Evolutionary conservation across 1,140 invertebrate genomes (phyloP), one percentile per base, ranked within the genome.

Genomic region (Hirudo medicinalis): DNA sequence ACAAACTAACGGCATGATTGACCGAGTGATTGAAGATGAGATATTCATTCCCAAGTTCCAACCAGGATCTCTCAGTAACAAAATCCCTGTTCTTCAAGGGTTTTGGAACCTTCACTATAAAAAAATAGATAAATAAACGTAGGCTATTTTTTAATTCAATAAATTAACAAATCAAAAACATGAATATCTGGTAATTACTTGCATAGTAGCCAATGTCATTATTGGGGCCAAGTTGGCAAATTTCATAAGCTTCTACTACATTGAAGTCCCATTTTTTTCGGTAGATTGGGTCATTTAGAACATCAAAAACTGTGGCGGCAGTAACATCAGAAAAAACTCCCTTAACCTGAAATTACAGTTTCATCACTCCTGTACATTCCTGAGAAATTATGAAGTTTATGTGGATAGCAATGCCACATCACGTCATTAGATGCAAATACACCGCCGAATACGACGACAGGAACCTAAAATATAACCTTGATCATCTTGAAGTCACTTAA

Each of bases 161-260:
- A 9, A 49, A 49, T 17, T 49, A 49, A 49, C 9, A 49, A 49
- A 6, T 40, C 4, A 49, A 15, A 49, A 49, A 15, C 9, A 13
- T 17, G 15, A 5, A 49, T 49, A 13, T 49, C 13, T 49, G 43
- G 54, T 11, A 87, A 88, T 87, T 80, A 92, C 91, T 87, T 74
- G 91, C 88, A 83, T 94, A 94, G 82, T 94, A 94, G 68, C 91
- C 91, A 74, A 94, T 87, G 81, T 94, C 91, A 79, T 93, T 94
- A 79, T 92, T 93, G 54, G 91, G 90, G 84, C 93, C 92, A 76
- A 94, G 86, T 80, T 88, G 89, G 25, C 91, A 91, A 72, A 93
- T 90, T 79, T 92, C 90, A 77, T 88, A 87, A 8, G 32, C 69
- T 71, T 89, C 87, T 55, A 91, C 84, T 89, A 92, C 91, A 80